Percentiles rank a stretch among this genome's conserved stretches.
phyloP scores from a whole-genome alignment of 2,797 vertebrate genomes.

The Fistularia tabacaria region DNA sequence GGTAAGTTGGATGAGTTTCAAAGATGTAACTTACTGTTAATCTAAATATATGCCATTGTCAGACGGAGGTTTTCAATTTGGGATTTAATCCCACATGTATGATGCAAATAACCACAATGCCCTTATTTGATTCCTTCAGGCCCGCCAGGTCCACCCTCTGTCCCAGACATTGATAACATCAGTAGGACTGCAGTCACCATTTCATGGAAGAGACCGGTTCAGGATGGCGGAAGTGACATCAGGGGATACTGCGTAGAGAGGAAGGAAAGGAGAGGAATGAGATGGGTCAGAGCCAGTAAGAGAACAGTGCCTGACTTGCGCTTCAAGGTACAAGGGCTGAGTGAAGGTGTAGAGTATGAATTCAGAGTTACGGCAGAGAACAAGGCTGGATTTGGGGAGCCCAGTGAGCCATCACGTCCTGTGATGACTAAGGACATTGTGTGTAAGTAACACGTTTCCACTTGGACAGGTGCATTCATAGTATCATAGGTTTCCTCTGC shows the following conservation, averaged over 20 bases:
- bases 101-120: conserved; percentile 3
- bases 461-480: not conserved
- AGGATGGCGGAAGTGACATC: conserved; percentile 97
- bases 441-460: conserved; percentile 80
- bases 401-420: conserved; percentile 86
- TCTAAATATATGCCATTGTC: not conserved
- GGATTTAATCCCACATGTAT: not conserved
- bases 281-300: conserved; percentile 97
- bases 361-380: conserved; percentile 99
- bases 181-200: conserved; percentile 89
- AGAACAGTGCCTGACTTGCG: conserved; percentile 91
- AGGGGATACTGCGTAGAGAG: conserved; percentile 92
- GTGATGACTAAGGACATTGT: conserved; percentile 91
- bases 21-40: not conserved
- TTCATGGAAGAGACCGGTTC: conserved; percentile 90
- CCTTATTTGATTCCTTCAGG: conserved; percentile 59
- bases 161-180: conserved; percentile 90
- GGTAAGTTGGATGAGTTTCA: conserved; percentile 70
- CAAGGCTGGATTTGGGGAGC: conserved; percentile 92
- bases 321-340: conserved; percentile 91
- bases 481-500: not conserved
- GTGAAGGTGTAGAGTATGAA: conserved; percentile 94
- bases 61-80: not conserved
- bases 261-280: conserved; percentile 92
- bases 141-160: conserved; percentile 93